phyloP scores from a whole-genome alignment of 2,113 vertebrate genomes.

The Gallinago media region DNA sequence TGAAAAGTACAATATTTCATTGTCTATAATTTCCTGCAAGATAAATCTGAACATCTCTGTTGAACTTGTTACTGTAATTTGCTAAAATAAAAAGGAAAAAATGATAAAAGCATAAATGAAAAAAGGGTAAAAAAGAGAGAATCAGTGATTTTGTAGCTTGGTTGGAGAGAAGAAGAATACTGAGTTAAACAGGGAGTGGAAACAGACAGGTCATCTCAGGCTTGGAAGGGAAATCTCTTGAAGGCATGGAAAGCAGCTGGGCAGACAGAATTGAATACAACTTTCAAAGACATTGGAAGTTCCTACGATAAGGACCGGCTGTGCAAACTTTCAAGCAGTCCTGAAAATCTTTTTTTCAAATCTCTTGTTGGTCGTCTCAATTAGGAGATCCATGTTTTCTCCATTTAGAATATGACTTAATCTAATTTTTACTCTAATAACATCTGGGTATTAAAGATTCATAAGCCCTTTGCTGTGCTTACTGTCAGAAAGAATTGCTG shows the following conservation, averaged over 20 bases:
- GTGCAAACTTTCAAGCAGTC: background rate
- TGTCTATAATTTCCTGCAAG: slow-evolving; percentile 4
- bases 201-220: background rate
- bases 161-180: background rate
- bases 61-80: background rate
- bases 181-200: background rate
- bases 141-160: background rate
- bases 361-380: background rate
- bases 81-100: background rate
- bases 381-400: background rate
- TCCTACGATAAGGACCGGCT: background rate
- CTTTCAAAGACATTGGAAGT: background rate
- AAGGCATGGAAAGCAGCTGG: background rate
- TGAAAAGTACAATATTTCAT: background rate
- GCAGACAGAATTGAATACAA: background rate
- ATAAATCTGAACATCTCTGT: background rate
- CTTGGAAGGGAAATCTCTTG: background rate
- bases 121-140: background rate
- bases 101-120: no score
- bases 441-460: background rate
- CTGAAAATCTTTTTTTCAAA: background rate
- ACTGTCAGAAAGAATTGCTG: background rate
- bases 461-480: background rate
- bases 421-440: slow-evolving; percentile 3
- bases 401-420: background rate